Evolutionary conservation across 2,888 invertebrate species (phyloP), one percentile per base, ranked within the genome.

Genomic region (Brachyptera risi): DNA sequence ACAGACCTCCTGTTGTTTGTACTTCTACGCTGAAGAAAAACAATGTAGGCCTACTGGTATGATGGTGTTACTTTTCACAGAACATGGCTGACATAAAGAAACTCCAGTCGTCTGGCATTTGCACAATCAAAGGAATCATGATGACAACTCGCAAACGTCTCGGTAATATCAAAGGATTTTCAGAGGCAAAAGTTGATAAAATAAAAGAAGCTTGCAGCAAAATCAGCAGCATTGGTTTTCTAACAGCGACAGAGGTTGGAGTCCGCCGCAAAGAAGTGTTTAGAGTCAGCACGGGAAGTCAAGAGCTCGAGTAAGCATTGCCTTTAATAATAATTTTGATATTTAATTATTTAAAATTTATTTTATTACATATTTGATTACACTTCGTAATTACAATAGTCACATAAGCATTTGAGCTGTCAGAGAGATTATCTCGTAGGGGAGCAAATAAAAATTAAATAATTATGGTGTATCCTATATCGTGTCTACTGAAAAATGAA

Each of bases 61-160:
- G 9, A 13, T 11, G 13, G n/a, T 26, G 13, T 47, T 21, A 44
- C 17, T n/a, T 31, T 56, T 65, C 31, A 23, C 57, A 70, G 76
- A 84, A 86, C 74, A 83, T 83, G 49, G 85, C 86, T 2, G 90
- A 91, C 71, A 85, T 91, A 26, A 88, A 88, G 75, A 87, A 87
- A 73, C 73, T 91, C 67, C 89, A 90, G 74, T 78, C 80, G 13
- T 81, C 83, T 50, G 90, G 90, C 66, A 88, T 91, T 69, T 90
- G 88, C 69, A 91, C 90, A 0, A 81, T 91, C 51, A 89, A 88
- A 78, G 91, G 90, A 1, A 79, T 90, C 59, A 87, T 88, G 72
- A 91, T 91, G 91, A 84, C 82, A 1, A 89, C 88, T 11, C 83
- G 81, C 69, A 88, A 87, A 71, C 87, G 83, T 70, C 72, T 91